Conservation (phyloP, 2,113 vertebrate species). For the Istiophorus platypterus region DNA sequence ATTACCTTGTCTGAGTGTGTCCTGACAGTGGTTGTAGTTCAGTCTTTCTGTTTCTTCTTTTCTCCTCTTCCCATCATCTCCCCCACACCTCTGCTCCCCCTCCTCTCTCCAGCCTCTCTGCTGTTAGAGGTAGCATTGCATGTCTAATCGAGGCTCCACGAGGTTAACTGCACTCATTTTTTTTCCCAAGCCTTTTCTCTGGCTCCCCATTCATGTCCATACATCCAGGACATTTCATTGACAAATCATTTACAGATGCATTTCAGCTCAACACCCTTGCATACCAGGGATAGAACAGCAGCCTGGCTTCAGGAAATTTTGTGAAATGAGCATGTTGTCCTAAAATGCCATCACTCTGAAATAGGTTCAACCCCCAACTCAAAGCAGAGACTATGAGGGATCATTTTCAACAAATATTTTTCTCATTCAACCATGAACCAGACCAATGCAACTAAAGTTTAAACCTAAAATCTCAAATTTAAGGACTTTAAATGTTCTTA, state of each 20-base stretch:
- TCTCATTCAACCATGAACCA: conserved; percentile 26
- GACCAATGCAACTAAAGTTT: neutral
- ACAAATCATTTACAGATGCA: conserved; percentile 73
- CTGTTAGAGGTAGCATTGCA: conserved; percentile 53
- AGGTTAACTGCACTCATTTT: conserved; percentile 69
- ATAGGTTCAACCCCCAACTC: conserved; percentile 20
- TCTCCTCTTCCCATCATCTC: no score
- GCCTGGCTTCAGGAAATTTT: neutral
- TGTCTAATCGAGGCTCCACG: conserved; percentile 63
- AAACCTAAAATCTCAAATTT: neutral
- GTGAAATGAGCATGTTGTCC: conserved; percentile 13
- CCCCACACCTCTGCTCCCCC: neutral
- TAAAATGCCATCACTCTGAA: conserved; percentile 10
- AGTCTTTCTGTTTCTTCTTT: neutral
- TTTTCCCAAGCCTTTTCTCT: conserved; percentile 48
- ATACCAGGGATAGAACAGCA: conserved; percentile 25
- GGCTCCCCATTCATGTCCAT: conserved; percentile 22
- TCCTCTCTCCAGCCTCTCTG: neutral
- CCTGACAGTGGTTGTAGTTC: conserved; percentile 25
- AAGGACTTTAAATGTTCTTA: neutral
- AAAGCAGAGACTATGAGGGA: conserved; percentile 18
- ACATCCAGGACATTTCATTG: conserved; percentile 32
- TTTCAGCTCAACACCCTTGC: conserved; percentile 30
- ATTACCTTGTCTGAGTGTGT: conserved; percentile 69
- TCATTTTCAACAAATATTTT: conserved; percentile 17